Evolutionary conservation across 2,113 vertebrate genomes (phyloP).

Genomic region (Seriola rivoliana): DNA sequence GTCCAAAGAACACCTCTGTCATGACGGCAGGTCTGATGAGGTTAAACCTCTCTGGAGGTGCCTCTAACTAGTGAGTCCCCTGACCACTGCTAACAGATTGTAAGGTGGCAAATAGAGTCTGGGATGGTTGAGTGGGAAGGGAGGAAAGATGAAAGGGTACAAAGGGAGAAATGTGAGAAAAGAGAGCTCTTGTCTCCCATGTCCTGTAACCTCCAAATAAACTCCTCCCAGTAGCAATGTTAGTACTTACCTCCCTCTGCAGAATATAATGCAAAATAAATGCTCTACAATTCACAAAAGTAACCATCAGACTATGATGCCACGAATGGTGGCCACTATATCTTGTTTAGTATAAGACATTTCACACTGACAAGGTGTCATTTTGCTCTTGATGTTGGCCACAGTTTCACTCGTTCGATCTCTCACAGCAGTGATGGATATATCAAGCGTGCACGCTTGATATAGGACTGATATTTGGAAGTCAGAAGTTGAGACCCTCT

Average conservation of each 20-base stretch:
- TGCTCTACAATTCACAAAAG: constrained; percentile 13
- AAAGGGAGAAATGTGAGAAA: constrained; percentile 20
- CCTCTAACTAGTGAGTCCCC: not conserved
- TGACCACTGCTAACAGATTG: constrained; percentile 24
- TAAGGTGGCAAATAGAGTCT: not conserved
- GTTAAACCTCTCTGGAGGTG: constrained; percentile 53
- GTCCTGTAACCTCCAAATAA: constrained; percentile 39
- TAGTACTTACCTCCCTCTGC: constrained; percentile 41
- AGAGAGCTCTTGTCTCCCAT: constrained; percentile 10
- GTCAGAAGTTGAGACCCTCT: not conserved
- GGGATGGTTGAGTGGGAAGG: not conserved
- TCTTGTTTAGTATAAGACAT: not conserved
- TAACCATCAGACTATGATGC: constrained; percentile 18
- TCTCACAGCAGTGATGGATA: not conserved
- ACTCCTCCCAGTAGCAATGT: constrained; percentile 24
- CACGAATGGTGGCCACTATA: not conserved
- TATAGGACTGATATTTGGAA: not conserved
- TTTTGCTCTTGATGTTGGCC: constrained; percentile 6
- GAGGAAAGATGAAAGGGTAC: constrained; percentile 23
- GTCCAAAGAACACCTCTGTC: constrained; percentile 58
- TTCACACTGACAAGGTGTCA: not conserved
- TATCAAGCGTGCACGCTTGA: not conserved
- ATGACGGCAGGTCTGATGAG: constrained; percentile 53
- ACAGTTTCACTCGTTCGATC: not conserved
- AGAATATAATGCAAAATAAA: constrained; percentile 5